Base-by-base conservation (phyloP, 2,113 vertebrate genomes). In the Rana temporaria region DNA sequence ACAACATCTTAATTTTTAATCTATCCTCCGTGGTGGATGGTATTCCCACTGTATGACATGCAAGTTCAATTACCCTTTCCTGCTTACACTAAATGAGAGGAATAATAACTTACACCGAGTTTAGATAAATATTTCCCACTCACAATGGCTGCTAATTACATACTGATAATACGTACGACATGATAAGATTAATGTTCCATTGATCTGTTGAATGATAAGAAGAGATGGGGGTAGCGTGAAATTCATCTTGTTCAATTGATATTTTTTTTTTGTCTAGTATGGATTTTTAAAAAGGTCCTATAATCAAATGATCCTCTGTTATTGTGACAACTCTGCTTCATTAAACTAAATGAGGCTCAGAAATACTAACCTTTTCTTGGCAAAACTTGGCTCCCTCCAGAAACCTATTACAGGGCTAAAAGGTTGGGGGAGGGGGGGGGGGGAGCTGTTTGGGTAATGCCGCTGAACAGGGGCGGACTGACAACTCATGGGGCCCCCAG, bases 1-100 rank as follows among this genome's bases (percentile, higher is more conserved):
- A 79, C 65, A 18, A 34, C n/a, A 60, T 68, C 64, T 79, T 68
- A 15, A 79, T 65, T 57, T 60, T 79, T 79, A 79, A 79, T 68
- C 52, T 57, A 48, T 69, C 19, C 64, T 34, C 53, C 59, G 59
- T 53, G 59, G 20, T 65, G 20, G 75, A 65, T 53, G 62, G 75
- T 52, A 65, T 65, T 78, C 75, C 42, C 38, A 48, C 62, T 78
- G 16, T 78, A 78, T 78, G 60, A 19, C 75, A 42, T 22, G 2
- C 32, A 22, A 62, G 32, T 38, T 75, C 56, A 75, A 75, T 75
- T 62, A 75, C 24, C 17, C 72, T 60, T 30, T 75, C 56, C 20
- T n/a, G 32, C 56, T 75, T 60, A 75, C 72, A 17, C 42, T 75
- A 42, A 75, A 75, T 62, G 32, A 62, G 71, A 60, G 18, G 52